Conservation (phyloP, 2,888 invertebrate species). For the Clanis bilineata region DNA sequence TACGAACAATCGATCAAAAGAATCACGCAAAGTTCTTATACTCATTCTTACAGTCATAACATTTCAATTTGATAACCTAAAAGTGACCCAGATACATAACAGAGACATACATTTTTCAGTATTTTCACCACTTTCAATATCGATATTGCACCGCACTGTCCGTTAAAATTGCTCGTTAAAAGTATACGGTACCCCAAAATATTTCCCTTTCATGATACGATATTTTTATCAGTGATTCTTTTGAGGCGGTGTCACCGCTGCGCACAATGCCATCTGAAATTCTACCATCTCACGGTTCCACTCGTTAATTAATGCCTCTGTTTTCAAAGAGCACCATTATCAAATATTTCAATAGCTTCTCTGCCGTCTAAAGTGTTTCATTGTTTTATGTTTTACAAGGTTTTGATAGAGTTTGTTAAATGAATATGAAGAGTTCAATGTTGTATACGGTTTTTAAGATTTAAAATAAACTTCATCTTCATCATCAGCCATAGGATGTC, state of each 20-base stretch:
- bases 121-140: no score
- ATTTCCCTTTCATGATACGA: not conserved
- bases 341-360: not conserved
- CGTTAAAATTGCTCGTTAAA: no score
- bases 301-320: constrained; percentile 8
- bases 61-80: no score
- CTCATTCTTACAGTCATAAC: no score
- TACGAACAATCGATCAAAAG: no score
- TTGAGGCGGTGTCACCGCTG: not conserved
- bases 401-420: not conserved
- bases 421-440: not conserved
- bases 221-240: not conserved
- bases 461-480: no score
- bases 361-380: not conserved
- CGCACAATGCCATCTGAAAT: not conserved
- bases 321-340: not conserved
- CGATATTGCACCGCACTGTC: no score
- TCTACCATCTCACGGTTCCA: not conserved
- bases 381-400: not conserved
- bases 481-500: no score
- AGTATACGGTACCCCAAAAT: not conserved
- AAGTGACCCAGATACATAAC: no score
- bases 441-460: not conserved
- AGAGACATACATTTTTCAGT: no score
- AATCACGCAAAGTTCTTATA: no score